These are phyloP conservation scores for Sorex maritimensis DNA, from an alignment of 2,797 vertebrate genomes.

Conservation along the genomic window DNA sequence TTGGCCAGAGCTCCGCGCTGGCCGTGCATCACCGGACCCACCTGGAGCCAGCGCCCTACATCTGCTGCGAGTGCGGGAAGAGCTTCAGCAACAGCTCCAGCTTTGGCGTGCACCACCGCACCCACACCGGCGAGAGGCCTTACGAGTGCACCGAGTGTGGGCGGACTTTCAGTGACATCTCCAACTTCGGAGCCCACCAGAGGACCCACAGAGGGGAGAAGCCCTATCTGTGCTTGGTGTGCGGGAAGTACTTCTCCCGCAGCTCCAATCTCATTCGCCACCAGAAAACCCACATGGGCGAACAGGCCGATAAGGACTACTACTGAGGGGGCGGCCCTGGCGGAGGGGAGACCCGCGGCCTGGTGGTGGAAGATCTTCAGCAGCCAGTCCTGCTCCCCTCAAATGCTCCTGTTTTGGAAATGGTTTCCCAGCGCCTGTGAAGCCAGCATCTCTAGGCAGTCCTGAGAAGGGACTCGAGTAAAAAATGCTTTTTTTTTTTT, in stretches of 20 bases:
- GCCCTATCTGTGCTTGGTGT: constrained; percentile 84
- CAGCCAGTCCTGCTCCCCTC: constrained; percentile 19
- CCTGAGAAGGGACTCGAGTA: constrained; percentile 43
- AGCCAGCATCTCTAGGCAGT: constrained; percentile 36
- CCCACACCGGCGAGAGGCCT: constrained; percentile 85
- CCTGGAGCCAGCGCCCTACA: constrained; percentile 86
- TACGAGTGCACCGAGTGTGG: constrained; percentile 83
- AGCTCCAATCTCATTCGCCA: constrained; percentile 88
- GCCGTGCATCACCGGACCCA: constrained; percentile 87
- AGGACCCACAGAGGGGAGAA: constrained; percentile 87
- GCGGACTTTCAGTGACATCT: constrained; percentile 85
- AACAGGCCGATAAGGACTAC: constrained; percentile 73
- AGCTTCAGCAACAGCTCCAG: constrained; percentile 88
- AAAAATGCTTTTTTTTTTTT: neutral
- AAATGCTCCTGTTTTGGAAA: constrained; percentile 19
- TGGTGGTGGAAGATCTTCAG: constrained; percentile 28
- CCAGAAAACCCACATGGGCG: constrained; percentile 86
- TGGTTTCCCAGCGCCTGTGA: constrained; percentile 49
- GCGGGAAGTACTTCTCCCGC: constrained; percentile 86
- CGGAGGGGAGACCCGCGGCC: neutral
- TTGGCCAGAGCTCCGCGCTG: constrained; percentile 85
- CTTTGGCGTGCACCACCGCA: constrained; percentile 88
- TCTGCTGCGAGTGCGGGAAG: constrained; percentile 88
- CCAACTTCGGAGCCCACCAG: constrained; percentile 87
- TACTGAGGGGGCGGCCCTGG: constrained; percentile 57